Evolutionary conservation across 2,113 vertebrate genomes (phyloP).

Genomic region (Thermophis baileyi): DNA sequence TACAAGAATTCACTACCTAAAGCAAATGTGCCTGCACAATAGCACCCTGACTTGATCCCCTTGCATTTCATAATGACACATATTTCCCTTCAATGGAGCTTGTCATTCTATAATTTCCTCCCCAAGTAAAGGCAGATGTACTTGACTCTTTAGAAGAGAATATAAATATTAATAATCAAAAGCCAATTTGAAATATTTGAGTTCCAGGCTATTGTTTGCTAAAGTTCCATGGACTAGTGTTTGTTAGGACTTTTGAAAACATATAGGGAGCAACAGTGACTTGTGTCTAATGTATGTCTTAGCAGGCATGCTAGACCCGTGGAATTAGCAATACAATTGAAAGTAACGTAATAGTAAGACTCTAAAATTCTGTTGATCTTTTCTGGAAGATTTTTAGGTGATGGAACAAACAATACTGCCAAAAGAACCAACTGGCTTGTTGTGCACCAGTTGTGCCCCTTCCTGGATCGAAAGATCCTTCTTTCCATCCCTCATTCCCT

Average conservation of each 20-base stretch:
- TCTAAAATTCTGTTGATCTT: not conserved
- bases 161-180: conserved; percentile 40
- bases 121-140: conserved; percentile 52
- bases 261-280: not conserved
- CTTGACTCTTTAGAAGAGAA: conserved; percentile 46
- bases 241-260: not conserved
- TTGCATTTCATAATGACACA: conserved; percentile 48
- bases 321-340: not conserved
- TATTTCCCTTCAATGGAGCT: conserved; percentile 43
- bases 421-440: not conserved
- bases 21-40: conserved; percentile 54
- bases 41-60: conserved; percentile 48
- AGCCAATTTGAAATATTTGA: conserved; percentile 49
- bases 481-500: not conserved
- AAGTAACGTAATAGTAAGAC: not conserved
- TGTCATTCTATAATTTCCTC: conserved; percentile 48
- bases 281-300: not conserved
- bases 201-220: conserved; percentile 15
- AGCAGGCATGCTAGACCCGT: not conserved
- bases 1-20: conserved; percentile 47
- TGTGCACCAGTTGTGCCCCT: not conserved
- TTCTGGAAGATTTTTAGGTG: not conserved
- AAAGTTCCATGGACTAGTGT: not conserved
- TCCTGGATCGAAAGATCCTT: not conserved
- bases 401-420: not conserved